Evolutionary conservation across 2,113 vertebrate species (phyloP).

Genomic region (Sakesphorus luctuosus): DNA sequence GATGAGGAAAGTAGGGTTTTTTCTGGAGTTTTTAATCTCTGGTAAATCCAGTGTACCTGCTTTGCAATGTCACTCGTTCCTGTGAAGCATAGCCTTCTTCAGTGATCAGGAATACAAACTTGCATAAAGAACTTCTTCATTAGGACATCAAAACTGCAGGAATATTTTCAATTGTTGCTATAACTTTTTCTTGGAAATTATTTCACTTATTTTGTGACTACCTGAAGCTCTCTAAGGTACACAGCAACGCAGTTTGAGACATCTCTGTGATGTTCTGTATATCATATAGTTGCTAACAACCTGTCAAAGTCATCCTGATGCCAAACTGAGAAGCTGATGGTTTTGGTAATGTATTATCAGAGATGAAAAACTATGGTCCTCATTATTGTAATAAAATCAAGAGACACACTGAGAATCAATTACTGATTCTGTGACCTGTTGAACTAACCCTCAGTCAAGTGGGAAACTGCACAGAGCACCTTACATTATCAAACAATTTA

Average conservation of each 20-base stretch:
- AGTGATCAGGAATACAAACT: neutral
- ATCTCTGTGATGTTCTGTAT: constrained; percentile 75
- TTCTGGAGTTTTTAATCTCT: neutral
- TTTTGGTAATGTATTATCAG: constrained; percentile 74
- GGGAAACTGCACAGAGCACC: constrained; percentile 33
- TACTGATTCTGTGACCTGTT: constrained; percentile 80
- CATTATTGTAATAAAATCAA: constrained; percentile 82
- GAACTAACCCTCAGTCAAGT: constrained; percentile 77
- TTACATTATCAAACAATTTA: constrained; percentile 77
- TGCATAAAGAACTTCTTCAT: constrained; percentile 50
- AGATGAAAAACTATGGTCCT: constrained; percentile 77
- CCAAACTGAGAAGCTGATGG: constrained; percentile 77
- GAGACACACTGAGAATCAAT: constrained; percentile 79
- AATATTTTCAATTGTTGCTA: constrained; percentile 42
- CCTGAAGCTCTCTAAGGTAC: constrained; percentile 62
- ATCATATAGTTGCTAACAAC: constrained; percentile 78
- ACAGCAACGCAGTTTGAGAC: constrained; percentile 71
- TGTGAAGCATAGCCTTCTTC: neutral
- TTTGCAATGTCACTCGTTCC: constrained; percentile 21
- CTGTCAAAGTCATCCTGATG: constrained; percentile 79
- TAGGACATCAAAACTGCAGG: constrained; percentile 57
- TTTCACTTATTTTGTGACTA: constrained; percentile 58
- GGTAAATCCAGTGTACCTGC: neutral
- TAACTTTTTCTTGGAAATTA: constrained; percentile 63
- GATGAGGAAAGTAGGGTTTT: neutral